phyloP scores from a whole-genome alignment of 2,113 vertebrate genomes.

The Ptilorrhoa leucosticta region DNA sequence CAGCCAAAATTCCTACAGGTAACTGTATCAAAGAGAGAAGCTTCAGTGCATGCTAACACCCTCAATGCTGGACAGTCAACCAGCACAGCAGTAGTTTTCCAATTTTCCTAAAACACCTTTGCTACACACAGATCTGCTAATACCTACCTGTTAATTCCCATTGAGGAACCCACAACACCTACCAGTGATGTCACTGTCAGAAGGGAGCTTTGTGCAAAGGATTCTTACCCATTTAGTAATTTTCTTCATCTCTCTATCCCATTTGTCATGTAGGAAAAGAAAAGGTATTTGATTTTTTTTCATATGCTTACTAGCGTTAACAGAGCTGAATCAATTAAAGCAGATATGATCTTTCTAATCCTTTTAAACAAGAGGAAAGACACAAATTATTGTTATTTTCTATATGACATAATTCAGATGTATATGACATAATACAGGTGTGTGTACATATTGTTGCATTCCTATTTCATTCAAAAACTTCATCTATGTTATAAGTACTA shows the following conservation, averaged over 20 bases:
- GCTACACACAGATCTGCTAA: not conserved
- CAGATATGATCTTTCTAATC: not conserved
- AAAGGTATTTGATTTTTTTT: not conserved
- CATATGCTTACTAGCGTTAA: not conserved
- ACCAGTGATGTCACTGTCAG: not conserved
- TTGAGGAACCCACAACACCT: not conserved
- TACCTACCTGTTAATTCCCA: not conserved
- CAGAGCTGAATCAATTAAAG: not conserved
- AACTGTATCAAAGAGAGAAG: not conserved
- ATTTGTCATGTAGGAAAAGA: not conserved
- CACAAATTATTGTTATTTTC: not conserved
- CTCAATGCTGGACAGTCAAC: not conserved
- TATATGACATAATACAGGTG: accelerated
- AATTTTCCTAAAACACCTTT: not conserved
- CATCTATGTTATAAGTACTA: not conserved
- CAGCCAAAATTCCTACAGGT: not conserved
- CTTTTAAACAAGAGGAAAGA: not conserved
- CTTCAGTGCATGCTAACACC: not conserved
- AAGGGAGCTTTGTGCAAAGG: not conserved
- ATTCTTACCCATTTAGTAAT: not conserved
- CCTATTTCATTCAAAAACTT: not conserved
- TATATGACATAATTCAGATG: accelerated
- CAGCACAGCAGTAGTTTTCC: not conserved
- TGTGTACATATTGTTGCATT: not conserved
- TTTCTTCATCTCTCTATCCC: not conserved